Percentiles rank a stretch among this genome's conserved stretches.
Evolutionary conservation across 2,113 vertebrate genomes (phyloP).

Genomic region (Scomber japonicus): DNA sequence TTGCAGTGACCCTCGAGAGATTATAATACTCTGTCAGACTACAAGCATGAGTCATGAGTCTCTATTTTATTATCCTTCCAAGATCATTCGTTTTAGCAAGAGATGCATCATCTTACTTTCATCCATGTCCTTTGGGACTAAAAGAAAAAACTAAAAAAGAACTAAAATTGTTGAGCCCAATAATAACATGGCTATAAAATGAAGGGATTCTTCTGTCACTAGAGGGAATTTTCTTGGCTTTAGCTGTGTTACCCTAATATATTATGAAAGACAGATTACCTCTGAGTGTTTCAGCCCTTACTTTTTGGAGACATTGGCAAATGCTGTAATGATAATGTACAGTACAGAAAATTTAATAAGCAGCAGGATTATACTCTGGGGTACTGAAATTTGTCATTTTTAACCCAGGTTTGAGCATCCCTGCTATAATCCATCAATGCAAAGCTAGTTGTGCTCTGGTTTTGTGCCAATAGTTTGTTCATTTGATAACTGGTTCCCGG

Average conservation of each 20-base stretch:
- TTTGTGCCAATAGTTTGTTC: slow-evolving; percentile 23
- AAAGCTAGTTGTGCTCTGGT: slow-evolving; percentile 29
- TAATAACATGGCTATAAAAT: slow-evolving; percentile 70
- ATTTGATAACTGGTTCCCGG: slow-evolving; percentile 21
- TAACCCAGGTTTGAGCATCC: slow-evolving; percentile 15
- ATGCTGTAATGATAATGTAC: slow-evolving; percentile 9
- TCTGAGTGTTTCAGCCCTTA: slow-evolving; percentile 18
- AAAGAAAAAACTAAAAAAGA: slow-evolving; percentile 32
- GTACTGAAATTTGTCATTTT: slow-evolving; percentile 13
- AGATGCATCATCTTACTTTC: slow-evolving; percentile 83
- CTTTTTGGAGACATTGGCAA: slow-evolving; percentile 8
- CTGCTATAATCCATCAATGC: slow-evolving; percentile 31
- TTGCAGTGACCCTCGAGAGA: slow-evolving; percentile 24
- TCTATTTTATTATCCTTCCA: slow-evolving; percentile 61
- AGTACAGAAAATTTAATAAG: not conserved
- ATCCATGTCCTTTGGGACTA: slow-evolving; percentile 72
- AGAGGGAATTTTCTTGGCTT: slow-evolving; percentile 22
- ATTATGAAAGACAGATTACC: slow-evolving; percentile 53
- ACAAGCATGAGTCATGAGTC: slow-evolving; percentile 34
- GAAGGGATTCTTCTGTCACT: slow-evolving; percentile 60
- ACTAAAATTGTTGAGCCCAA: slow-evolving; percentile 48
- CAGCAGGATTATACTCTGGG: not conserved
- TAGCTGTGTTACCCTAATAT: slow-evolving; percentile 54
- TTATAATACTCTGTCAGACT: slow-evolving; percentile 51
- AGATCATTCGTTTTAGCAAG: slow-evolving; percentile 62